phyloP scores from a whole-genome alignment of 2,888 invertebrate genomes.

The Homarus gammarus region DNA sequence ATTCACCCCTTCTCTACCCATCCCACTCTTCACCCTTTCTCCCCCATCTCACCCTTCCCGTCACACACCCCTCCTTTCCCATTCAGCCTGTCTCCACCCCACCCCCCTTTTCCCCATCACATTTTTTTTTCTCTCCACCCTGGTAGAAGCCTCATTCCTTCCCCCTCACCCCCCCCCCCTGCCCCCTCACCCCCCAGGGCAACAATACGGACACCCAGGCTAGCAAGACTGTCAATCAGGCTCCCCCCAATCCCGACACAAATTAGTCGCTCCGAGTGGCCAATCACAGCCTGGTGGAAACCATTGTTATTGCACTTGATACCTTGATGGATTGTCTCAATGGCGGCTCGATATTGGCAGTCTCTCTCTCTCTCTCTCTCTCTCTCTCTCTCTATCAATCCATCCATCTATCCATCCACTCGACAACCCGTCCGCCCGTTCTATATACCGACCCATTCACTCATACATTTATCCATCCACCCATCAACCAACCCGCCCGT shows the following conservation, averaged over 20 bases:
- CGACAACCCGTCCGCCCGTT: neutral
- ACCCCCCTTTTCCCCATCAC: neutral
- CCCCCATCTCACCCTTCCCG: neutral
- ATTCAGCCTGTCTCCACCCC: neutral
- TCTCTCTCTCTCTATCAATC: neutral
- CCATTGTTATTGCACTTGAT: conserved; percentile 61
- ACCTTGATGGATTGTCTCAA: conserved; percentile 46
- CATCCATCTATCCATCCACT: neutral
- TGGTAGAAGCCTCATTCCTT: neutral
- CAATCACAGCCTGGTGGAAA: conserved; percentile 26
- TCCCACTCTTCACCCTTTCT: neutral
- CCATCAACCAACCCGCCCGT: neutral
- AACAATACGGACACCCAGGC: neutral
- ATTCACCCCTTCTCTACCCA: neutral
- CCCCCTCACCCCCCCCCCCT: neutral
- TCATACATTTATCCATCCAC: neutral
- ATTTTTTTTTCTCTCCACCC: neutral
- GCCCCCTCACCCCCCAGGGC: conserved; percentile 13
- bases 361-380: neutral
- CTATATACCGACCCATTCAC: neutral
- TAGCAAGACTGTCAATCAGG: conserved; percentile 16
- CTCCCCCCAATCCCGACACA: conserved; percentile 37
- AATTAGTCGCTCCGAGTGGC: conserved; percentile 50
- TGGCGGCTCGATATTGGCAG: conserved; percentile 32
- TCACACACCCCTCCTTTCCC: neutral